These are phyloP conservation scores for Rhineura floridana DNA, from an alignment of 2,113 vertebrate genomes.

Conservation along the genomic window DNA sequence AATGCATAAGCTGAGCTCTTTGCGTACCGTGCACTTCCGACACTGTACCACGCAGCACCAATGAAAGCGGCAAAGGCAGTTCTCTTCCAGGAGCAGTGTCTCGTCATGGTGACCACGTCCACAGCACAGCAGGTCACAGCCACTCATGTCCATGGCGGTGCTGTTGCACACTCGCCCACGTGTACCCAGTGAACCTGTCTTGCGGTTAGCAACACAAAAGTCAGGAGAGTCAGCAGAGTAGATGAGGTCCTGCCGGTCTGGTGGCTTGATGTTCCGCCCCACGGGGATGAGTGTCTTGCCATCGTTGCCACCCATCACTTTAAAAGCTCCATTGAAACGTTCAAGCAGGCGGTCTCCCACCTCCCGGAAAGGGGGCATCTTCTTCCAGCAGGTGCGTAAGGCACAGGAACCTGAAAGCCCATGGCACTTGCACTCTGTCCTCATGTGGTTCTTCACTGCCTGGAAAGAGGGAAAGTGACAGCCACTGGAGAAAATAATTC, in stretches of 20 bases:
- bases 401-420: conserved; percentile 96
- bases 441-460: conserved; percentile 95
- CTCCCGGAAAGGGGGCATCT: conserved; percentile 95
- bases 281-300: conserved; percentile 94
- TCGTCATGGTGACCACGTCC: conserved; percentile 91
- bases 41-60: conserved; percentile 98
- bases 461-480: conserved; percentile 44
- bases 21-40: conserved; percentile 92
- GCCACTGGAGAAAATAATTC: neutral
- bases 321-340: conserved; percentile 94
- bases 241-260: conserved; percentile 91
- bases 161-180: conserved; percentile 92
- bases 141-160: conserved; percentile 93
- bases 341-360: conserved; percentile 92
- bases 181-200: conserved; percentile 92
- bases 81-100: conserved; percentile 92
- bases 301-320: conserved; percentile 96
- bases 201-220: conserved; percentile 94
- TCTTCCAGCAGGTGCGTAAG: conserved; percentile 95
- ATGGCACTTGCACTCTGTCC: conserved; percentile 97
- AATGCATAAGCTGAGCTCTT: conserved; percentile 92
- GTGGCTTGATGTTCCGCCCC: conserved; percentile 91
- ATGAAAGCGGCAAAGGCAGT: conserved; percentile 96
- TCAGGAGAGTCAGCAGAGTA: conserved; percentile 95
- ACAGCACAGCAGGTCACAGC: conserved; percentile 95